Conservation (phyloP, 2,113 vertebrate species). For the Esox niger region DNA sequence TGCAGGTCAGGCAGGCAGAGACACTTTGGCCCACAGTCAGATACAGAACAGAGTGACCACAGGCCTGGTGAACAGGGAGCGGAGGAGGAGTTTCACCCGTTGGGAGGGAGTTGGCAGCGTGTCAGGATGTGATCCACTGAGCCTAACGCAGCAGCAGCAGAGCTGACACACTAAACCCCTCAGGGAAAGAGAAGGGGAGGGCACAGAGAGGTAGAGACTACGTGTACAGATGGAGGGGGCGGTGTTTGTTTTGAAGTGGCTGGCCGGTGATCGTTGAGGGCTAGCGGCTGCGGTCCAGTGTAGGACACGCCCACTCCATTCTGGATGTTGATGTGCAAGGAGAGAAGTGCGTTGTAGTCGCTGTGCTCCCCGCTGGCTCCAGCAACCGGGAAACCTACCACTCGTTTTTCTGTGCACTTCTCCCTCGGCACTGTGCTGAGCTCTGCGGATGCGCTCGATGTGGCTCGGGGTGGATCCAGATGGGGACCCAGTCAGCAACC, state of each 20-base stretch:
- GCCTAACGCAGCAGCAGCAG: slow-evolving; percentile 54
- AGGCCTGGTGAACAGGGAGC: slow-evolving; percentile 23
- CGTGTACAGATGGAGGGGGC: slow-evolving; percentile 55
- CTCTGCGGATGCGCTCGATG: slow-evolving; percentile 38
- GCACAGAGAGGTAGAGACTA: slow-evolving; percentile 26
- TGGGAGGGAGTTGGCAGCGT: slow-evolving; percentile 64
- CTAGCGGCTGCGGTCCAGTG: slow-evolving; percentile 32
- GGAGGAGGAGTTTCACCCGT: slow-evolving; percentile 40
- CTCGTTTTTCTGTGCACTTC: slow-evolving; percentile 31
- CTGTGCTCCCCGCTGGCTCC: not conserved
- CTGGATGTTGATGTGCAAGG: slow-evolving; percentile 4
- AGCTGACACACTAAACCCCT: slow-evolving; percentile 67
- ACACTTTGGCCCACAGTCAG: not conserved
- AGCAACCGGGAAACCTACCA: slow-evolving; percentile 17
- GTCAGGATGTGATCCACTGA: slow-evolving; percentile 50
- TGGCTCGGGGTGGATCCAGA: slow-evolving; percentile 60
- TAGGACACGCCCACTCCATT: slow-evolving; percentile 16
- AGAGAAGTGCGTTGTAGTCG: slow-evolving; percentile 21
- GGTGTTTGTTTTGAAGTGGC: slow-evolving; percentile 62
- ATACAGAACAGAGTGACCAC: slow-evolving; percentile 23
- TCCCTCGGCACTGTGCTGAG: slow-evolving; percentile 22
- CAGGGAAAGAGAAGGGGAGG: slow-evolving; percentile 26
- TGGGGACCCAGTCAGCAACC: slow-evolving; percentile 21
- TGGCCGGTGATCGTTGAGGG: slow-evolving; percentile 26
- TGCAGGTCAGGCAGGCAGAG: slow-evolving; percentile 17